Base-by-base conservation (phyloP, 2,888 invertebrate species). In the Archips xylosteana region DNA sequence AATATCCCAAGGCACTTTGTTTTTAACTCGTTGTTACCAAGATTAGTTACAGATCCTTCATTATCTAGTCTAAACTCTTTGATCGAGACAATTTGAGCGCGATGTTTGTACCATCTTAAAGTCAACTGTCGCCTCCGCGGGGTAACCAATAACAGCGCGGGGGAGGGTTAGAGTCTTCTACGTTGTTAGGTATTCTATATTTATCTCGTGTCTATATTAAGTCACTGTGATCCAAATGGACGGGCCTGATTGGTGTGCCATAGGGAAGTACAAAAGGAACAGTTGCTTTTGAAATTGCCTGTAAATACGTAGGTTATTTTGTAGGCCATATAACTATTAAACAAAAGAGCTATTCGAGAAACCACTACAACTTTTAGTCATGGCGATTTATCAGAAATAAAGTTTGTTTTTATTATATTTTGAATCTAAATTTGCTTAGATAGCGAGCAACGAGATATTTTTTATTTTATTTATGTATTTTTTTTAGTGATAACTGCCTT, bases 241-340 rank as follows among this genome's bases (percentile, higher is more conserved):
- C 51, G 9, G 15, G 8, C 51, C 51, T 54, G 15, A 32, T 12
- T 32, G 57, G 57, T 57, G 54, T 54, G 57, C 57, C 57, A 57
- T 57, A 57, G 57, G 57, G 57, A 64, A 75, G 71, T 47, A 68
- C 75, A 76, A 75, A 71, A 75, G 32, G 32, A 12, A 57, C 32
- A 32, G 57, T 32, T 12, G 32, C 32, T 57, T 57, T 71, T 79
- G 70, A 77, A 78, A 77, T 82, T 60, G 47, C 70, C 78, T 88
- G 87, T 88, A 88, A 84, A 88, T 88, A 88, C 82, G 78, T 87
- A 87, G 85, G 80, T 75, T 83, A 82, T 83, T 57, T 54, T 54
- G 4, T 39, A 54, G 54, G 54, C 54, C 54, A 54, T 54, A 6
- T 39, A 49, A 23, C 54, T 54, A 23, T 2, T n/a, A 13, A n/a